Conservation (phyloP, 2,888 invertebrate species). For the Alsophila aescularia region DNA sequence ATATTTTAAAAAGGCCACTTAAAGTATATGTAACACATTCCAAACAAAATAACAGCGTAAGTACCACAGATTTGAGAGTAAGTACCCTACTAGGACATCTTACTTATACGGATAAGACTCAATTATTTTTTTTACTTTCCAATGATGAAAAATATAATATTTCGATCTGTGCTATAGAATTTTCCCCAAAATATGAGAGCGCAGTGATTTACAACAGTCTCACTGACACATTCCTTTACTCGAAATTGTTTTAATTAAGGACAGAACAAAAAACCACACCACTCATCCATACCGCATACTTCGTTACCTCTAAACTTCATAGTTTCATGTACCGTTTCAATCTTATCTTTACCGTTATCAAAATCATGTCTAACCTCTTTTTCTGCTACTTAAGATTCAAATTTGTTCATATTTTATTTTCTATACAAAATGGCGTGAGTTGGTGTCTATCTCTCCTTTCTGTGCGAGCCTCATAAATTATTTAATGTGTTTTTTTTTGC, state of each 20-base stretch:
- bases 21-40: too few relatives aligned
- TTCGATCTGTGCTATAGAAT: too few relatives aligned
- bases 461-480: slow-evolving; percentile 43
- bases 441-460: slow-evolving; percentile 37
- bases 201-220: not conserved
- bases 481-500: slow-evolving; percentile 45
- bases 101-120: too few relatives aligned
- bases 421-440: not conserved
- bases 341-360: not conserved
- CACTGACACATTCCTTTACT: slow-evolving; percentile 23
- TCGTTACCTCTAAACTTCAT: slow-evolving; percentile 47
- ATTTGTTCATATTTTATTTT: slow-evolving; percentile 3
- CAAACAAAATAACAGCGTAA: too few relatives aligned
- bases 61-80: too few relatives aligned
- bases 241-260: slow-evolving; percentile 15
- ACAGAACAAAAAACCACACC: slow-evolving; percentile 31
- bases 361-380: slow-evolving; percentile 8
- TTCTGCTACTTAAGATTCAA: slow-evolving; percentile 3
- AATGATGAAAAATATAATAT: too few relatives aligned
- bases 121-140: too few relatives aligned
- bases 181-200: not conserved
- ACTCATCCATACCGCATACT: slow-evolving; percentile 26
- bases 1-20: too few relatives aligned
- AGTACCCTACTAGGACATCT: too few relatives aligned
- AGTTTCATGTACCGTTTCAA: slow-evolving; percentile 39